Conservation (phyloP, 1,140 invertebrate genomes). For the Coelopa frigida region DNA sequence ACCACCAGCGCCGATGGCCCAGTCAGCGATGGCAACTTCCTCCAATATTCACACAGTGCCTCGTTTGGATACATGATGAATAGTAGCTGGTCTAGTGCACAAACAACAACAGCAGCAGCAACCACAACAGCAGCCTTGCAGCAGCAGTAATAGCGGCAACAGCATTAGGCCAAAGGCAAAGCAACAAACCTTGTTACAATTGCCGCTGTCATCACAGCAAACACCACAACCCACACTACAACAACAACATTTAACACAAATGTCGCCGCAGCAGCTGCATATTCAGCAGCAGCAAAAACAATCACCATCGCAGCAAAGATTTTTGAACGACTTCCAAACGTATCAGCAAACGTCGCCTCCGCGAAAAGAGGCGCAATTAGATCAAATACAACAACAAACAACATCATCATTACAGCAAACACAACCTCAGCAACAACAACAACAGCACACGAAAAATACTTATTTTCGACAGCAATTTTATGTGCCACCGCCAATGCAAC, state of each 20-base stretch:
- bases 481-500: conserved; percentile 40
- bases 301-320: conserved; percentile 6
- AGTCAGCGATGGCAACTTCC: conserved; percentile 17
- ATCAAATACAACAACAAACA: not conserved
- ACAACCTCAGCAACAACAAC: conserved; percentile 1
- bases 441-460: conserved; percentile 11
- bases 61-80: conserved; percentile 42
- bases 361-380: too few relatives aligned
- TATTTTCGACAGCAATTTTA: conserved; percentile 40
- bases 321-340: conserved; percentile 2
- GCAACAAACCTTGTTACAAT: conserved; percentile 1
- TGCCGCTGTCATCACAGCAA: not conserved
- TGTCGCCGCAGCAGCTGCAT: too few relatives aligned
- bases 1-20: conserved; percentile 8
- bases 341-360: too few relatives aligned
- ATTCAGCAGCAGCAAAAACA: not conserved
- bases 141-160: not conserved
- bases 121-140: conserved; percentile 22
- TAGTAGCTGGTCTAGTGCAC: conserved; percentile 27
- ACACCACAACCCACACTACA: not conserved
- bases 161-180: not conserved
- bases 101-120: conserved; percentile 20
- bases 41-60: conserved; percentile 41
- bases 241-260: conserved; percentile 2
- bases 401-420: conserved; percentile 2